Evolutionary conservation across 2,888 invertebrate genomes (phyloP), one percentile per base, ranked within the genome.

Genomic region (Papilio gigon): DNA sequence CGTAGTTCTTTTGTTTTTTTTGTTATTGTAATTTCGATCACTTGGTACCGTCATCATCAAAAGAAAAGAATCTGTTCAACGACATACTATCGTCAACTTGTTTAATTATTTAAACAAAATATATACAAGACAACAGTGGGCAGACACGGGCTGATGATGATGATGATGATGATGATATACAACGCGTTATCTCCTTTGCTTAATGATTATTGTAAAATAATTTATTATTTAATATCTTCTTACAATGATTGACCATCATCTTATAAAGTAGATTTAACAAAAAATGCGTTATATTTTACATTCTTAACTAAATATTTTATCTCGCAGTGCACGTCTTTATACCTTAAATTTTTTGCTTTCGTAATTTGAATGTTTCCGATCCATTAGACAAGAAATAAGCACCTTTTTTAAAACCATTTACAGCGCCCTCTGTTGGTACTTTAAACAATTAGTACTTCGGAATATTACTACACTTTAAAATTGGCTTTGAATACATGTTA

Each of bases 331-430:
- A 40, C 8, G 60, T 60, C 40, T 60, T 40, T 40, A 30, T 44
- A 47, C 27, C n/a, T 44, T 17, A 30, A n/a, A 30, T 17, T 67
- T 44, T 59, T 59, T 68, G 50, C 17, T 25, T 44, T 11, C 11
- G 33, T 58, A 62, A 64, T 68, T 68, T 33, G 64, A 35, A 59
- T 12, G 35, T 17, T 37, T 22, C 11, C 64, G 30, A 17, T 12
- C 64, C 27, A 63, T 64, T 68, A 64, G 44, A 64, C 58, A 58
- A n/a, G 58, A 40, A 64, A 68, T 64, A 58, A 68, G 50, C 64
- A 64, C 40, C 17, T 64, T 56, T 35, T 37, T 42, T 8, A 62
- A 35, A 53, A 37, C 40, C 61, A 62, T 62, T 67, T 67, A 53
- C 50, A 35, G 44, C 50, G 11, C 17, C 30, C n/a, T 42, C 42